phyloP scores from a whole-genome alignment of 2,113 vertebrate species.

The Hystrix cristata region DNA sequence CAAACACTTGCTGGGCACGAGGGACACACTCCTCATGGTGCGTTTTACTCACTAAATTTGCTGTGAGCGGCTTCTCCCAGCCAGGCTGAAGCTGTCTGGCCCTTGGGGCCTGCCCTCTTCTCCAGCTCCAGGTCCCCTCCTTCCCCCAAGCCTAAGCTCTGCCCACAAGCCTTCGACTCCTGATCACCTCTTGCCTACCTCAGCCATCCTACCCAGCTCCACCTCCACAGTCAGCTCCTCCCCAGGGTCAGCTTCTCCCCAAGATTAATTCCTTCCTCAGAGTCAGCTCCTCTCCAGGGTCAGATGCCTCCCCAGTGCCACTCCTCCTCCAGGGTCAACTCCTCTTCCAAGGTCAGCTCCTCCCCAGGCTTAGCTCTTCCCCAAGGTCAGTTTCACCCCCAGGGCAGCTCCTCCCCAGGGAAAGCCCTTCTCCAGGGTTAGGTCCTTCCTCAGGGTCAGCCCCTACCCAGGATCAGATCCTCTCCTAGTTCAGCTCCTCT shows the following conservation, averaged over 20 bases:
- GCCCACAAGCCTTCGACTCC: accelerated
- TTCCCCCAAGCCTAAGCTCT: neutral
- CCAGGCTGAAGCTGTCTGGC: accelerated
- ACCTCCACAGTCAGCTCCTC: neutral
- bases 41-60: accelerated
- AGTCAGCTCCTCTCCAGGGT: neutral
- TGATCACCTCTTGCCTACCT: too few relatives aligned
- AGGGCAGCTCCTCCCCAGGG: neutral
- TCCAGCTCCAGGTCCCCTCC: neutral
- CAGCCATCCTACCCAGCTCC: neutral
- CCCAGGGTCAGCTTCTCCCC: neutral
- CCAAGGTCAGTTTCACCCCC: neutral
- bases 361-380: neutral
- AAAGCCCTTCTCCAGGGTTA: neutral
- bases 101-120: accelerated
- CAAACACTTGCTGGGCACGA: neutral
- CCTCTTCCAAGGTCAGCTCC: too few relatives aligned
- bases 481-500: too few relatives aligned
- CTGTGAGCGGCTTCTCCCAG: neutral
- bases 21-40: accelerated
- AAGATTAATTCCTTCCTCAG: neutral
- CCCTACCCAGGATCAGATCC: too few relatives aligned
- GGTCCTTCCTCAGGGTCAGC: neutral
- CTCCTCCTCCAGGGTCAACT: too few relatives aligned
- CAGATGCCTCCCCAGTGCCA: neutral